Evolutionary conservation across 2,797 vertebrate genomes (phyloP), one percentile per base, ranked within the genome.

Genomic region (Kryptopterus vitreolus): DNA sequence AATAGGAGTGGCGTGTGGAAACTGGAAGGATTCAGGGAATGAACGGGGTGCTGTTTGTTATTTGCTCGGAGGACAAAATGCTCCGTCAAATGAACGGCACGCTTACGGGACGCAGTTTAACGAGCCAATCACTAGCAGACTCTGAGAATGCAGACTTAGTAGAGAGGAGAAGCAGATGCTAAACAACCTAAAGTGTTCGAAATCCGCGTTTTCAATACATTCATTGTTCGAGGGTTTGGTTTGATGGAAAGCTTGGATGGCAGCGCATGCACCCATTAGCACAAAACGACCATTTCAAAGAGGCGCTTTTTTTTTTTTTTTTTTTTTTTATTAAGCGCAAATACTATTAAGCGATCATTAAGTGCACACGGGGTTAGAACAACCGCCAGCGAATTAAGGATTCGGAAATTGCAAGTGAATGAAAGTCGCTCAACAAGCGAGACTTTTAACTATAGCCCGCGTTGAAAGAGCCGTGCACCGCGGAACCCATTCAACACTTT

Each of bases 401-500:
- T 43, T 43, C 7, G 38, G 38, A 43, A 43, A 43, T 43, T 43
- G 38, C 38, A 43, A 43, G 38, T 43, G 38, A 43, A 43, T 43
- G 38, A 43, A n/a, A 35, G 33, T 61, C 24, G 31, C 57, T 13
- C 29, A 62, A 70, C 22, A 81, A 80, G 57, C 38, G 4, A 79
- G 61, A 74, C 43, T 61, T 63, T 73, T 48, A 70, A 78, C 65
- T 78, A 63, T 68, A 76, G 48, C 58, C 24, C 38, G 43, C 53
- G 52, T 9, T 53, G 50, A 43, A 69, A 78, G 62, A 80, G 59
- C 63, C 20, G 48, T 55, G 48, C 3, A 48, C 73, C 74, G 20
- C 63, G 78, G 66, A 84, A 83, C 61, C 38, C 48, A 62, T 50
- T 76, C 77, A 77, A 24, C 46, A 33, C 53, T 76, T 78, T 82